Evolutionary conservation across 2,797 vertebrate species (phyloP), one percentile per base, ranked within the genome.

Genomic region (Okamejei kenojei): DNA sequence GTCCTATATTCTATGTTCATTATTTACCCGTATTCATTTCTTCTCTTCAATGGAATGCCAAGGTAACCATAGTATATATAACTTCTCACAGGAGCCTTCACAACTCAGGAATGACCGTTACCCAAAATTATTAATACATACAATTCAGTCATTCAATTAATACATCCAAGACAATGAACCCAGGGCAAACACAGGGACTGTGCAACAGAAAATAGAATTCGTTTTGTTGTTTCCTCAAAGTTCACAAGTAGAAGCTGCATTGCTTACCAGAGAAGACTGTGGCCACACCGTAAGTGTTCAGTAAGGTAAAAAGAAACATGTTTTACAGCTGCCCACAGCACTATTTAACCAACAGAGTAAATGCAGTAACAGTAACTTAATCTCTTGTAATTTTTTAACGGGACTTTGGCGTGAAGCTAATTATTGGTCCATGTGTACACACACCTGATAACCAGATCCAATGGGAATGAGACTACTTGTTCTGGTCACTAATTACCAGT

Each of bases 251-350:
- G 6, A 54, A 82, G 80, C 21, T 26, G 29, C 63, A n/a, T 65
- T 63, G 29, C 82, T 86, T 86, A 86, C 82, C 58, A 0, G 82
- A 86, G 13, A 29, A 86, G 29, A 86, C 82, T 19, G 15, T 63
- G 58, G 61, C 15, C 13, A 86, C 58, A 86, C 29, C n/a, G 58
- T 61, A 63, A 63, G 63, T 13, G 1, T 86, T 63, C 58, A 86
- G 58, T 19, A 86, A 86, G 63, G 61, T 86, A 86, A 86, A 29
- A 65, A 86, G 82, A 29, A 65, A 61, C 61, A 86, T 86, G 26
- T 63, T 65, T 26, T 65, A 86, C 7, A 32, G 26, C 1, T 13
- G 0, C 26, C 9, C 80, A 45, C 21, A 9, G 45, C 80, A 32
- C 29, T 86, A 15, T n/a, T 86, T 32, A 86, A 86, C 82, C 82